A percentile compares a stretch with the other conserved stretches of the same genome.
phyloP scores from a whole-genome alignment of 2,113 vertebrate species.

The Lamprologus ornatipinnis region DNA sequence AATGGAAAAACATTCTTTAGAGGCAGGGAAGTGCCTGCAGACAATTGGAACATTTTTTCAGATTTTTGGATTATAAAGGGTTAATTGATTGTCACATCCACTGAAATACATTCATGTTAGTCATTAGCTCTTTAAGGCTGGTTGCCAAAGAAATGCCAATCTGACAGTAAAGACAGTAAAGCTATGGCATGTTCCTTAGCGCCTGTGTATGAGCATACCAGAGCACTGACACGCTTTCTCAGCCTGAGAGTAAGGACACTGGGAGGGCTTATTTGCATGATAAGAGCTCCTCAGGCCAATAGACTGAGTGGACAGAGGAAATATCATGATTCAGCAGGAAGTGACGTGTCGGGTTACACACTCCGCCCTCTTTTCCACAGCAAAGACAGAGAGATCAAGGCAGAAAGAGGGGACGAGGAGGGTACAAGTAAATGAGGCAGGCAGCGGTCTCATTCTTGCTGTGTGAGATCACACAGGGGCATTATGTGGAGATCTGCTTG shows the following conservation, averaged over 20 bases:
- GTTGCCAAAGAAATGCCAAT: neutral
- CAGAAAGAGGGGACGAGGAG: conserved; percentile 10
- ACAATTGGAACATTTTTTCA: neutral
- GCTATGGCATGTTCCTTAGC: neutral
- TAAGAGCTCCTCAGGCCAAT: conserved; percentile 55
- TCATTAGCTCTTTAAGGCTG: neutral
- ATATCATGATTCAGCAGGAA: conserved; percentile 61
- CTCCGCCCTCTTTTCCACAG: conserved; percentile 47
- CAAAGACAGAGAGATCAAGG: conserved; percentile 1
- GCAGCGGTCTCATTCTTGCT: conserved; percentile 56
- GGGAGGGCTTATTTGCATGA: conserved; percentile 62
- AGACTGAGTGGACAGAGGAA: conserved; percentile 26
- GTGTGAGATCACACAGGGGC: conserved; percentile 59
- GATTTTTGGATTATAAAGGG: neutral
- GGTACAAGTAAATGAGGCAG: conserved; percentile 45
- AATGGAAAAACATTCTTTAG: neutral
- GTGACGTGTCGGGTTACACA: conserved; percentile 65
- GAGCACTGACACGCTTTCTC: conserved; percentile 14
- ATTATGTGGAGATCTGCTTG: conserved; percentile 43
- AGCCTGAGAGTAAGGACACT: conserved; percentile 6
- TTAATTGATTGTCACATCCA: neutral
- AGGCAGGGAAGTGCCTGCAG: neutral
- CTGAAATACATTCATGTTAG: neutral
- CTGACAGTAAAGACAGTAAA: neutral
- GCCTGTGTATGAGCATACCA: neutral